These are phyloP conservation scores for Mesembrinibis cayennensis DNA, from an alignment of 2,113 vertebrate species.

Conservation along the genomic window DNA sequence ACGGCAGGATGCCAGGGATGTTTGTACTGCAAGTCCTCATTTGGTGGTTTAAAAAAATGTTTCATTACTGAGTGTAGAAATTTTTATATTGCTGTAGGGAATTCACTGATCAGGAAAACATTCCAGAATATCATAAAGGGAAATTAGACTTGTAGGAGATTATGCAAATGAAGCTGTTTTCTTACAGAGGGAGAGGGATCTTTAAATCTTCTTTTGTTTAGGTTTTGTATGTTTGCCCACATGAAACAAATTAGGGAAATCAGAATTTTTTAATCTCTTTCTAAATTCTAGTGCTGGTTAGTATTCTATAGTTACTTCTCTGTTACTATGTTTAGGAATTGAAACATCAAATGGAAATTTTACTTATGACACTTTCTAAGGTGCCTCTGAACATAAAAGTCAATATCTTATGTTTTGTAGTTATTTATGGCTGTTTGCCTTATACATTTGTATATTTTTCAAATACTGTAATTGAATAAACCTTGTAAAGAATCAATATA, in stretches of 20 bases:
- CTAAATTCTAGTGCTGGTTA: neutral
- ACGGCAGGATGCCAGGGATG: neutral
- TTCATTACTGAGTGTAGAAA: neutral
- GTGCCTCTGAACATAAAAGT: neutral
- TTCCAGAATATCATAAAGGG: conserved; percentile 47
- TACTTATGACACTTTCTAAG: neutral
- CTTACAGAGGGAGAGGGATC: neutral
- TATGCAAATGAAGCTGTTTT: conserved; percentile 30
- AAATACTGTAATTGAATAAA: neutral
- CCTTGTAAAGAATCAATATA: neutral
- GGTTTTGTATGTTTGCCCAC: neutral
- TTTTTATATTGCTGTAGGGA: neutral
- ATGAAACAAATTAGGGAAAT: neutral
- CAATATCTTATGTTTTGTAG: neutral
- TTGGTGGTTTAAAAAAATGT: neutral
- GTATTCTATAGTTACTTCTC: neutral
- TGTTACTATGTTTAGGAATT: neutral
- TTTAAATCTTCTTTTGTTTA: neutral
- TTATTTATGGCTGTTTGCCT: neutral
- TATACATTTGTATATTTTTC: neutral
- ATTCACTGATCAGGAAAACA: conserved; percentile 37
- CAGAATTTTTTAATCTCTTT: neutral
- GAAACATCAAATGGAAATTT: neutral
- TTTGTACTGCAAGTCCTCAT: conserved; percentile 21
- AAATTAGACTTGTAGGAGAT: conserved; percentile 25